Percentiles rank a stretch among this genome's conserved stretches.
phyloP scores from a whole-genome alignment of 2,113 vertebrate genomes.

The Notarius quadriscutis region DNA sequence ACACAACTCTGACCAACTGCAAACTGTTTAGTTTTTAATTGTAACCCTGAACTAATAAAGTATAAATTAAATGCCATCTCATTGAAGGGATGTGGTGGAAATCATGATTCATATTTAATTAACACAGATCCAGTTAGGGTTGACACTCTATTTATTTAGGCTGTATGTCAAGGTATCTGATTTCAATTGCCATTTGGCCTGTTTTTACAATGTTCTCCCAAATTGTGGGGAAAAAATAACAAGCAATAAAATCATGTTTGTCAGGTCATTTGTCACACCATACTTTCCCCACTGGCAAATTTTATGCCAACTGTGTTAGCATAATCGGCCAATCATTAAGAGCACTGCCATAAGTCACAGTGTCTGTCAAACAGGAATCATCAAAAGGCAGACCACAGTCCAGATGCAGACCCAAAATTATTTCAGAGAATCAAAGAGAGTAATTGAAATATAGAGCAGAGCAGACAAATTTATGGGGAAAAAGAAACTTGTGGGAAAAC shows the following conservation, averaged over 20 bases:
- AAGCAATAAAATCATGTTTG: not conserved
- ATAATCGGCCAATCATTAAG: not conserved
- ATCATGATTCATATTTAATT: slow-evolving; percentile 19
- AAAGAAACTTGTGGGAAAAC: not conserved
- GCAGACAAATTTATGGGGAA: not conserved
- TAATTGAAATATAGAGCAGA: not conserved
- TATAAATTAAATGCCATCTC: slow-evolving; percentile 27
- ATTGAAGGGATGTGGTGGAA: slow-evolving; percentile 3
- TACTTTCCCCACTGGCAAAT: not conserved
- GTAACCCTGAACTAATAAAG: slow-evolving; percentile 34
- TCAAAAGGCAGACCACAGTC: not conserved
- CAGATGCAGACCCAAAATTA: not conserved
- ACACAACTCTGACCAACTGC: slow-evolving; percentile 36
- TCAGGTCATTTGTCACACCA: not conserved
- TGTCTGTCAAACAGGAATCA: not conserved
- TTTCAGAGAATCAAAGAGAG: not conserved
- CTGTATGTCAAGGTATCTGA: not conserved
- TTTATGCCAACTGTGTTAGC: not conserved
- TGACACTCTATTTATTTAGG: not conserved
- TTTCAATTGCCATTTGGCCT: not conserved
- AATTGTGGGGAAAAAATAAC: not conserved
- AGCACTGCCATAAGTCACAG: not conserved
- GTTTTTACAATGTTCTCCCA: not conserved
- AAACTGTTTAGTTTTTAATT: slow-evolving; percentile 40
- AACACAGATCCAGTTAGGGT: not conserved